These are phyloP conservation scores for Condylostylus longicornis DNA, from an alignment of 1,140 invertebrate genomes.

Conservation along the genomic window DNA sequence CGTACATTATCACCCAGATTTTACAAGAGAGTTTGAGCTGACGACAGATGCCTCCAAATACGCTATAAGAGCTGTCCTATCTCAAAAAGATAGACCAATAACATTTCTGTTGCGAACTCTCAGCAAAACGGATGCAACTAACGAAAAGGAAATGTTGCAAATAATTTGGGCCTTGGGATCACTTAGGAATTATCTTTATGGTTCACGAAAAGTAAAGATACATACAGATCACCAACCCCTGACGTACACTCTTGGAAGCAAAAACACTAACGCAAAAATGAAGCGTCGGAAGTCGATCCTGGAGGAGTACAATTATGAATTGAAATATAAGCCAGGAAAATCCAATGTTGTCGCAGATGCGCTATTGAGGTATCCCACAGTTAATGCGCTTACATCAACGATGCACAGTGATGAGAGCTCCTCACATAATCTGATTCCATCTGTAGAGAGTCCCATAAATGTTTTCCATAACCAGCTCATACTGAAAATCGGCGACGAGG, in stretches of 20 bases:
- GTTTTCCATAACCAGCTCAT: slow-evolving; percentile 12
- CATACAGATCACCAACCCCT: slow-evolving; percentile 28
- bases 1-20: slow-evolving; percentile 24
- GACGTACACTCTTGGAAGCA: slow-evolving; percentile 26
- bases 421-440: slow-evolving; percentile 5
- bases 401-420: slow-evolving; percentile 10
- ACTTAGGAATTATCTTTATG: slow-evolving; percentile 23
- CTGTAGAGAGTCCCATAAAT: slow-evolving; percentile 8
- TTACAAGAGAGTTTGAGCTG: slow-evolving; percentile 20
- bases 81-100: slow-evolving; percentile 18
- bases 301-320: slow-evolving; percentile 26
- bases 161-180: slow-evolving; percentile 33
- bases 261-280: slow-evolving; percentile 24
- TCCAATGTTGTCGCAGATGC: slow-evolving; percentile 15
- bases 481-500: no score
- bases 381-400: slow-evolving; percentile 4
- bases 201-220: slow-evolving; percentile 15
- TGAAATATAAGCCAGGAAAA: slow-evolving; percentile 21
- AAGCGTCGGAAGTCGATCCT: slow-evolving; percentile 23
- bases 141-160: slow-evolving; percentile 19
- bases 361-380: slow-evolving; percentile 6
- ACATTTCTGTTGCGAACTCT: slow-evolving; percentile 18
- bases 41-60: slow-evolving; percentile 21
- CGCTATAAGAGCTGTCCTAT: slow-evolving; percentile 24
- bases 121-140: slow-evolving; percentile 18